These are phyloP conservation scores for Eupithecia centaureata DNA, from an alignment of 2,888 invertebrate species.

Conservation along the genomic window DNA sequence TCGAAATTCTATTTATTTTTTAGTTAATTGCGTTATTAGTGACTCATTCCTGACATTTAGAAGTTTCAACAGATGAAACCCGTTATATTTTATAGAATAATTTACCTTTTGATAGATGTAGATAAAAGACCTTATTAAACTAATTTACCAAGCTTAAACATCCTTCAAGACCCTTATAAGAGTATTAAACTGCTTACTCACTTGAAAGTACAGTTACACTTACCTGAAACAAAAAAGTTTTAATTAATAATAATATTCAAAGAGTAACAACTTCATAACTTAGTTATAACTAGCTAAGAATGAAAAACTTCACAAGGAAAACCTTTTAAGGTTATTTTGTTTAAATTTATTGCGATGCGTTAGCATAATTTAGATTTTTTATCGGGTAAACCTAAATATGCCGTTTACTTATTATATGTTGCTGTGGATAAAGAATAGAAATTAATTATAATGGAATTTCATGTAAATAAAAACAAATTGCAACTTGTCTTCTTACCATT, in stretches of 20 bases:
- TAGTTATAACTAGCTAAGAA: no score
- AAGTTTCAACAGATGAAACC: background rate
- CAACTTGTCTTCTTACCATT: slow-evolving; percentile 13
- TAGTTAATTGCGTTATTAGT: slow-evolving; percentile 8
- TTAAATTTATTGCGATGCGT: no score
- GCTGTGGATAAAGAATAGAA: no score
- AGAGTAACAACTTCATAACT: background rate
- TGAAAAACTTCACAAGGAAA: no score
- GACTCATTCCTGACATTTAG: slow-evolving; percentile 25
- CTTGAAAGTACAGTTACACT: slow-evolving; percentile 15
- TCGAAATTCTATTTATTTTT: slow-evolving; percentile 10
- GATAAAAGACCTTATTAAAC: background rate
- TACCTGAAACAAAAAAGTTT: slow-evolving; percentile 35
- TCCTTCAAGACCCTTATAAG: background rate
- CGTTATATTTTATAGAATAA: background rate
- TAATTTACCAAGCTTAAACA: background rate
- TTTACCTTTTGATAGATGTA: background rate
- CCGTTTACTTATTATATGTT: no score
- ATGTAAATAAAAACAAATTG: background rate
- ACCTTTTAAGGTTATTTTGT: no score
- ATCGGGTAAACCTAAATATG: no score
- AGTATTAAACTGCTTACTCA: background rate
- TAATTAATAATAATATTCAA: slow-evolving; percentile 17
- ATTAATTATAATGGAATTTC: background rate
- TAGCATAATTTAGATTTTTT: no score